Evolutionary conservation across 2,888 invertebrate species (phyloP).

Genomic region (Sturmia bella): DNA sequence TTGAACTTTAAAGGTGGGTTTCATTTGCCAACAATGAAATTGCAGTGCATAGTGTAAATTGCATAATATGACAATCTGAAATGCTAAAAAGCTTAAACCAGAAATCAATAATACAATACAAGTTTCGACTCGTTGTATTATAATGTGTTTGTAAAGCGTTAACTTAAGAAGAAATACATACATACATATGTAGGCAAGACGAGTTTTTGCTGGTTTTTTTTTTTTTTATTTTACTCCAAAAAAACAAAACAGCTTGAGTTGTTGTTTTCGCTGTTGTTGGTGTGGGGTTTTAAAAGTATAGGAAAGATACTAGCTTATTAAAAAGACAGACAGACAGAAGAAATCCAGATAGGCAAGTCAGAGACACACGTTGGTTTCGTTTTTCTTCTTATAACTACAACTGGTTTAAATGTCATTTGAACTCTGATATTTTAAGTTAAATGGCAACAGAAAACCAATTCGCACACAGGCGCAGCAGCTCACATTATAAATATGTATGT

Average conservation of each 20-base stretch:
- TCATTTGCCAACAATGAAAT: constrained; percentile 38
- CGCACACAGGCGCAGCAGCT: not conserved
- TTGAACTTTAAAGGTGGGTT: constrained; percentile 65
- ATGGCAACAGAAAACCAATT: constrained; percentile 39
- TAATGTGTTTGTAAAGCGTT: constrained; percentile 3
- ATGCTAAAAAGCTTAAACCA: constrained; percentile 56
- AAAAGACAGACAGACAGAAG: not conserved
- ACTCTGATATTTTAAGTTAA: constrained; percentile 62
- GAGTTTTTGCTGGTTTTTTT: constrained; percentile 29
- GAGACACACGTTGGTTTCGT: constrained; percentile 28
- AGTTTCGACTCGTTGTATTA: not conserved
- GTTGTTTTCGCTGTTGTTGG: too few species aligned
- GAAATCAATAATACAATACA: constrained; percentile 49
- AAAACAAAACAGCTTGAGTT: not conserved
- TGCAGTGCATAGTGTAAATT: constrained; percentile 46
- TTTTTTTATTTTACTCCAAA: not conserved
- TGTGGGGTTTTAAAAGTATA: too few species aligned
- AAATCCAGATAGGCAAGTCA: constrained; percentile 45
- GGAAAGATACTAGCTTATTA: constrained; percentile 23
- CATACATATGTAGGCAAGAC: constrained; percentile 41
- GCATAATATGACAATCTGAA: constrained; percentile 56
- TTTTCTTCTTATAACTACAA: constrained; percentile 11
- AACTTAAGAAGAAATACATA: constrained; percentile 10
- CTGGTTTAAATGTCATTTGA: constrained; percentile 49
- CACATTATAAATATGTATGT: not conserved